phyloP scores from a whole-genome alignment of 2,113 vertebrate species.

The Larimichthys crocea region DNA sequence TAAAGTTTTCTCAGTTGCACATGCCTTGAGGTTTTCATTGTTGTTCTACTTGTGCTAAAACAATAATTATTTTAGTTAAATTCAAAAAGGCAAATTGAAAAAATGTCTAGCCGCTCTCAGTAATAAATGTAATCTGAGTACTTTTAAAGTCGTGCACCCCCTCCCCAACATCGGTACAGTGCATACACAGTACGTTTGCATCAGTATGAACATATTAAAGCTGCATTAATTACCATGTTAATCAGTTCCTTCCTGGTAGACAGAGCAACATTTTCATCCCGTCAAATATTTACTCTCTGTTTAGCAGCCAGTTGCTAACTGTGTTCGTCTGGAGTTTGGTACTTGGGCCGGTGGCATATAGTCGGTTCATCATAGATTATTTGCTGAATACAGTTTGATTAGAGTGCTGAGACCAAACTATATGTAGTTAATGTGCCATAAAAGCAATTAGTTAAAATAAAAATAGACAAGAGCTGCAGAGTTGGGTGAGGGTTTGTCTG shows the following conservation, averaged over 20 bases:
- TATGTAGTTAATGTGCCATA: neutral
- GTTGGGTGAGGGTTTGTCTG: neutral
- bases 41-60: conserved; percentile 21
- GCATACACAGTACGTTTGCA: neutral
- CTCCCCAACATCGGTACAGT: conserved; percentile 19
- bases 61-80: neutral
- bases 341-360: neutral
- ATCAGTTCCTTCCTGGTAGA: neutral
- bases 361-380: neutral
- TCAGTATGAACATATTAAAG: conserved; percentile 14
- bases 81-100: neutral
- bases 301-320: neutral
- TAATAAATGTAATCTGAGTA: conserved; percentile 5
- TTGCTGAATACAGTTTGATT: neutral
- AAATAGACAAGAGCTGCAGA: neutral
- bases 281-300: neutral
- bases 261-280: neutral
- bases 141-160: neutral
- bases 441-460: neutral
- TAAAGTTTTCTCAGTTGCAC: conserved; percentile 1
- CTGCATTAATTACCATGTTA: neutral
- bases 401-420: neutral
- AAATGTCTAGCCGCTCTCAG: neutral
- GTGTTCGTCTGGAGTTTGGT: neutral
- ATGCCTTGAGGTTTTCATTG: neutral